These are phyloP conservation scores for Myrmophylax atrothorax DNA, from an alignment of 2,113 vertebrate species.

Conservation along the genomic window DNA sequence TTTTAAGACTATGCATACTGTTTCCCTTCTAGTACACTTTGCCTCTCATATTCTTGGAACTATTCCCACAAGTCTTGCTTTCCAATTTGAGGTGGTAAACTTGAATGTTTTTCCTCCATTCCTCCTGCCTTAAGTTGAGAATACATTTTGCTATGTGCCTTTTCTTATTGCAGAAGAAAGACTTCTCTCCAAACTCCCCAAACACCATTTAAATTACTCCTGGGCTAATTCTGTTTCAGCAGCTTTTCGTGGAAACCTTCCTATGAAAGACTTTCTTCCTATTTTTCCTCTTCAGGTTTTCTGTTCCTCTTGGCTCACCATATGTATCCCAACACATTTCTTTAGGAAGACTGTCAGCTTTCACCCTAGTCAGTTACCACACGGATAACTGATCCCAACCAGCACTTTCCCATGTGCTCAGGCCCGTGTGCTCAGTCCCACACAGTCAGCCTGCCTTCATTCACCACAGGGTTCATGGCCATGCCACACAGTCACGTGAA, in stretches of 20 bases:
- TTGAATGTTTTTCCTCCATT: background rate
- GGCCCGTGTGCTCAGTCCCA: background rate
- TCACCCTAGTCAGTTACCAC: background rate
- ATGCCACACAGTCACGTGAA: background rate
- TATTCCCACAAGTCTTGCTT: background rate
- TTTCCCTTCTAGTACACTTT: background rate
- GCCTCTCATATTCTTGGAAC: background rate
- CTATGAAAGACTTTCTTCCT: background rate
- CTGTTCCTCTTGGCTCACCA: background rate
- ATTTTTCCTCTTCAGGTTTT: background rate
- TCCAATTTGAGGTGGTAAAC: background rate
- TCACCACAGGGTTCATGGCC: background rate
- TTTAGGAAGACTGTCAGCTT: background rate
- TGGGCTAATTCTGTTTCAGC: accelerated
- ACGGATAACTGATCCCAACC: background rate
- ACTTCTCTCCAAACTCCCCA: background rate
- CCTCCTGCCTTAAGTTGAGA: background rate
- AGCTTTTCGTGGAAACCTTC: background rate
- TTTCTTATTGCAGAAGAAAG: background rate
- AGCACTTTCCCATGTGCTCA: background rate
- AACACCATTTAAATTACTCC: background rate
- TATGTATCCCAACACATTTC: background rate
- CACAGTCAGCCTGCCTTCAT: background rate
- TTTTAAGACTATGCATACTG: background rate
- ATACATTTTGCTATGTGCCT: accelerated